phyloP scores from a whole-genome alignment of 2,888 invertebrate genomes.

The Cyclophora albipunctata region DNA sequence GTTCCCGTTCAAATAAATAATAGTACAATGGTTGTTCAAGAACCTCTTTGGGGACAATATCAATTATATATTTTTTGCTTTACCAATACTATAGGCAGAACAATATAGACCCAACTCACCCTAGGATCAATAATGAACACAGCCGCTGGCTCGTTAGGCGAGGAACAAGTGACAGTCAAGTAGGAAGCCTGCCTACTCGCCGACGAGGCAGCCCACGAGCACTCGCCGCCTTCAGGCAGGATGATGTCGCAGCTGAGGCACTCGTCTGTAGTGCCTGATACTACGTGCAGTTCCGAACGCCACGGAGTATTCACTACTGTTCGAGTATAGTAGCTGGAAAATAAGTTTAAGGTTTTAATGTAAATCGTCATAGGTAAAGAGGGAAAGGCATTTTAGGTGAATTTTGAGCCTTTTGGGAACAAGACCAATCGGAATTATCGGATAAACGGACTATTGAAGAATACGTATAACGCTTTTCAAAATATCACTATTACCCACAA shows the following conservation, averaged over 20 bases:
- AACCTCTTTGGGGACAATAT: no score
- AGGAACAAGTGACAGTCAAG: slow-evolving; percentile 82
- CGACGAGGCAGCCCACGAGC: slow-evolving; percentile 76
- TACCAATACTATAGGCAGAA: no score
- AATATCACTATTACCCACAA: background rate
- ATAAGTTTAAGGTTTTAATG: no score
- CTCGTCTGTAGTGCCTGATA: slow-evolving; percentile 39
- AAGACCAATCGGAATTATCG: background rate
- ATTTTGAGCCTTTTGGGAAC: background rate
- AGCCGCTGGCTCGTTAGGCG: slow-evolving; percentile 79
- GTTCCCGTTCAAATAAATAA: no score
- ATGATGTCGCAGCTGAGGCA: slow-evolving; percentile 82
- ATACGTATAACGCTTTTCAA: background rate
- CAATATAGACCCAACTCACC: slow-evolving; percentile 28
- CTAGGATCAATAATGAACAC: slow-evolving; percentile 68
- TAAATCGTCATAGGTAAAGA: no score
- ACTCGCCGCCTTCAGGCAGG: slow-evolving; percentile 74
- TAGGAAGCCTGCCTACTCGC: slow-evolving; percentile 79
- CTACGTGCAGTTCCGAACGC: slow-evolving; percentile 80
- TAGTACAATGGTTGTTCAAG: no score
- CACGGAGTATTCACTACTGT: slow-evolving; percentile 78
- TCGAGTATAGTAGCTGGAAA: slow-evolving; percentile 82
- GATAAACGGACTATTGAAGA: no score
- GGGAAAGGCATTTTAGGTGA: no score
- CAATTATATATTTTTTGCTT: no score